Conservation (phyloP, 2,113 vertebrate species). For the Gymnorhina tibicen region DNA sequence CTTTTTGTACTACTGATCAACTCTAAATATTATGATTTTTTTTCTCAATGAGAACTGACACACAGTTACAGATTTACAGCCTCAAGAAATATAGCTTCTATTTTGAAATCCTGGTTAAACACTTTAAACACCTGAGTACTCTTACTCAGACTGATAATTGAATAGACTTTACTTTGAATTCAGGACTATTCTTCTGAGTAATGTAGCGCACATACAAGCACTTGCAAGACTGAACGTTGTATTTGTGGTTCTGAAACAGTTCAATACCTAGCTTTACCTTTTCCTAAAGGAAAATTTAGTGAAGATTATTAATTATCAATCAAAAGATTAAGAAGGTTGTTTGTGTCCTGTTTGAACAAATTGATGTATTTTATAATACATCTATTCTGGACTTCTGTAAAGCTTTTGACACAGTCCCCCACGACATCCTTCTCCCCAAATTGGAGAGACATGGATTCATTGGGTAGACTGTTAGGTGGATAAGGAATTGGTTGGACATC, state of each 20-base stretch:
- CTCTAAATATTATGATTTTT: not conserved
- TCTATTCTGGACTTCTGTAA: not conserved
- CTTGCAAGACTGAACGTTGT: not conserved
- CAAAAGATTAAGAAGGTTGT: not conserved
- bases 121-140: not conserved
- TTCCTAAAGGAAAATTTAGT: not conserved
- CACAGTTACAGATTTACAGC: not conserved
- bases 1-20: not conserved
- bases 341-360: not conserved
- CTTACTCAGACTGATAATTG: not conserved
- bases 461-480: not conserved
- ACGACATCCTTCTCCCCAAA: not conserved
- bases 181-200: not conserved
- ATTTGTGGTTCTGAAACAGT: not conserved
- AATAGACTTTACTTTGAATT: not conserved
- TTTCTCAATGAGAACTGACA: not conserved
- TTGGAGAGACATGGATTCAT: not conserved
- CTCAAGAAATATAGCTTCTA: not conserved
- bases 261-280: not conserved
- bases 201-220: not conserved
- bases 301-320: not conserved
- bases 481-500: not conserved
- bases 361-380: not conserved
- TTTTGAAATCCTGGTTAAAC: not conserved
- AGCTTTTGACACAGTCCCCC: not conserved